phyloP scores from a whole-genome alignment of 2,797 vertebrate species.

The Pantherophis alleghaniensis region DNA sequence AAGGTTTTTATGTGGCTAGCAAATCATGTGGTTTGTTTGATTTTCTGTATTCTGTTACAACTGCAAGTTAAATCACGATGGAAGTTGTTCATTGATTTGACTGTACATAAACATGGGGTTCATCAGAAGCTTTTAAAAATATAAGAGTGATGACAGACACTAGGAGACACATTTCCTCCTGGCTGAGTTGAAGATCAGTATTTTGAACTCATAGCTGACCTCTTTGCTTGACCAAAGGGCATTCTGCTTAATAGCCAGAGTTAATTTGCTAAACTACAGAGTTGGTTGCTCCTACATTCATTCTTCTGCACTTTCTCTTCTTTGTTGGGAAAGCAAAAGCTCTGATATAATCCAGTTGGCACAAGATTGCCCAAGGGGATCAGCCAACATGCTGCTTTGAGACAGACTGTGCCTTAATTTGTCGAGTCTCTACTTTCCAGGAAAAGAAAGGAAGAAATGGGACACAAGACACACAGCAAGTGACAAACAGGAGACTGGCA shows the following conservation, averaged over 20 bases:
- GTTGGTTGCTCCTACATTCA: conserved; percentile 64
- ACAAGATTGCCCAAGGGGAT: conserved; percentile 56
- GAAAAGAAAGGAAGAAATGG: conserved; percentile 2
- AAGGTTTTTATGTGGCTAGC: conserved; percentile 40
- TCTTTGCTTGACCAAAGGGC: conserved; percentile 60
- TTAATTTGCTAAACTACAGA: conserved; percentile 72
- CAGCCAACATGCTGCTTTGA: conserved; percentile 48
- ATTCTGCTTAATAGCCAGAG: conserved; percentile 70
- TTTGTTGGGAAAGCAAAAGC: conserved; percentile 59
- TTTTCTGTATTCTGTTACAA: conserved; percentile 18
- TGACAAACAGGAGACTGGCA: not conserved
- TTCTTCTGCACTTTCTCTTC: conserved; percentile 61
- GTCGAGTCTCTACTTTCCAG: conserved; percentile 28
- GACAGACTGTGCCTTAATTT: conserved; percentile 46
- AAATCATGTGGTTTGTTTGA: conserved; percentile 52
- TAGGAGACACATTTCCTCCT: conserved; percentile 54
- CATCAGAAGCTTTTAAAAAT: conserved; percentile 45
- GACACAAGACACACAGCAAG: not conserved
- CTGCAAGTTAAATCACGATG: conserved; percentile 26
- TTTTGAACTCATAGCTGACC: conserved; percentile 68
- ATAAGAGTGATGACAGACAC: conserved; percentile 22
- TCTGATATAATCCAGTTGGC: conserved; percentile 67
- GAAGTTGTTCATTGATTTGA: conserved; percentile 53
- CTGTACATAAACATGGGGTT: conserved; percentile 33
- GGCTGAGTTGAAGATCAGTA: conserved; percentile 63